Conservation (phyloP, 2,797 vertebrate species). For the Rhynchotus rufescens region DNA sequence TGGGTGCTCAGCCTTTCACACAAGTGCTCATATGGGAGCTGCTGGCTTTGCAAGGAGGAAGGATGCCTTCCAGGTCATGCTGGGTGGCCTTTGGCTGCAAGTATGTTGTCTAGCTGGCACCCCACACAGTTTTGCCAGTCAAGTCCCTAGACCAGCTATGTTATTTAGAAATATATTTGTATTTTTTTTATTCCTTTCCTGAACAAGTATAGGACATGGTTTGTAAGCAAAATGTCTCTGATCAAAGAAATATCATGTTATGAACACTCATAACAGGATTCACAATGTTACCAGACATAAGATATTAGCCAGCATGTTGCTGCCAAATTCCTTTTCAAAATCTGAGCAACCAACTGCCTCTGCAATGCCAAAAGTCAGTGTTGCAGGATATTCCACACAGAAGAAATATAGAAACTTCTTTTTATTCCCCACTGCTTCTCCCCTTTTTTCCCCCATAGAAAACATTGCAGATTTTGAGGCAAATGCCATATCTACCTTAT, state of each 20-base stretch:
- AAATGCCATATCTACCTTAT: neutral
- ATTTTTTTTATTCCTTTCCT: neutral
- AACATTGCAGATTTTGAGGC: neutral
- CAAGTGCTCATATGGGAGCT: neutral
- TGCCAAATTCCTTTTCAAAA: neutral
- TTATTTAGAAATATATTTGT: neutral
- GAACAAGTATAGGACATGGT: neutral
- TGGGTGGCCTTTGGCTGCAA: neutral
- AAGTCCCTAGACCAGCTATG: neutral
- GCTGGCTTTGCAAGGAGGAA: neutral
- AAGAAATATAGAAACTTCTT: neutral
- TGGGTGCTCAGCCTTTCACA: neutral
- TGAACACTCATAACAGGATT: neutral
- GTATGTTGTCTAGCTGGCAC: neutral
- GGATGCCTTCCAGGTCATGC: neutral
- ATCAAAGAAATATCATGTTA: neutral
- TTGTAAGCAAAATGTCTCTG: neutral
- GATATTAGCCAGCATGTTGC: neutral
- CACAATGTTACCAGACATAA: fast-evolving
- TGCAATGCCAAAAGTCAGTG: neutral
- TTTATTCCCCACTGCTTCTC: neutral
- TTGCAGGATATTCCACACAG: neutral
- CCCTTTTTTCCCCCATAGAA: neutral
- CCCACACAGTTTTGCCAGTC: neutral
- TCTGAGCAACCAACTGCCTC: neutral